These are phyloP conservation scores for Halichondria panicea DNA, from an alignment of 37 sponge, comb jelly and placozoan genomes.

Conservation along the genomic window DNA sequence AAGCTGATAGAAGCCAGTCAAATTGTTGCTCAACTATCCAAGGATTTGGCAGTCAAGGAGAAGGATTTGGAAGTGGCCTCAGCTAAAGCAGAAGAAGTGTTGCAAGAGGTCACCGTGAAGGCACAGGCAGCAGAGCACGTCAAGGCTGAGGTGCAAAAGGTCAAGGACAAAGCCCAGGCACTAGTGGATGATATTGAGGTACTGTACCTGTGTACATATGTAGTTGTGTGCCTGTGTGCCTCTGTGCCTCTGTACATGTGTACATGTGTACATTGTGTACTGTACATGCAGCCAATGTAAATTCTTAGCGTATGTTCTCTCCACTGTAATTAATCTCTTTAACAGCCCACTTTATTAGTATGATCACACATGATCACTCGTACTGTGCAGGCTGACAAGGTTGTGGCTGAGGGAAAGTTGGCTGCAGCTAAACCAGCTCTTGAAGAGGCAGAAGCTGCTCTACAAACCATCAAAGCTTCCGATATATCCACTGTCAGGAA, in stretches of 20 bases:
- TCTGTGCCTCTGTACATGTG: not conserved
- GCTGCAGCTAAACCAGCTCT: constrained; percentile 95
- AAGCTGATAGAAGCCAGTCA: constrained; percentile 96
- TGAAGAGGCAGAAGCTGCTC: constrained; percentile 95
- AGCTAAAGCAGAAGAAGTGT: constrained; percentile 87
- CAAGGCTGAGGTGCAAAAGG: constrained; percentile 93
- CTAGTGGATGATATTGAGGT: constrained; percentile 94
- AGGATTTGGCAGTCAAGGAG: constrained; percentile 94
- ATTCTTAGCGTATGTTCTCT: no score
- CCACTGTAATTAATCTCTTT: no score
- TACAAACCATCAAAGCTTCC: constrained; percentile 94
- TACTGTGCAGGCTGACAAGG: constrained; percentile 89
- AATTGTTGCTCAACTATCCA: constrained; percentile 87
- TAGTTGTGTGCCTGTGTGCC: not conserved
- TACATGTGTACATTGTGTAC: no score
- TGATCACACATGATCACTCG: no score
- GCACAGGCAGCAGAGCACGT: constrained; percentile 98
- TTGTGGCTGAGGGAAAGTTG: constrained; percentile 83
- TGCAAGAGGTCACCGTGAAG: constrained; percentile 92
- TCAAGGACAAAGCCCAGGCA: constrained; percentile 98
- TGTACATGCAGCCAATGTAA: no score
- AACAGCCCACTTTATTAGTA: no score
- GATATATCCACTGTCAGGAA: constrained; percentile 96
- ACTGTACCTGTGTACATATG: not conserved
- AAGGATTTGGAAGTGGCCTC: constrained; percentile 98